Evolutionary conservation across 2,888 invertebrate species (phyloP).

Genomic region (Philaethria dido): DNA sequence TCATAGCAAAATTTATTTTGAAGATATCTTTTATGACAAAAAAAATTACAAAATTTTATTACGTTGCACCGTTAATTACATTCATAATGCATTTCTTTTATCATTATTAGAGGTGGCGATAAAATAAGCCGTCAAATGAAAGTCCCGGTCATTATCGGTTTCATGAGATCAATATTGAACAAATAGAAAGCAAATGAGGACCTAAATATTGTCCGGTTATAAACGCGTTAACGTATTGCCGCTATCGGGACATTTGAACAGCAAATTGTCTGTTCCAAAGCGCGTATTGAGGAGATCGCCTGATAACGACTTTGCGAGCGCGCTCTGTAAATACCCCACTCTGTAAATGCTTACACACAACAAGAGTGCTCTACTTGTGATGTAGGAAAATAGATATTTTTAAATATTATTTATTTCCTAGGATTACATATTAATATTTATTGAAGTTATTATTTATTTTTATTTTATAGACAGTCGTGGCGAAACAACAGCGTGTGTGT

Average conservation of each 20-base stretch:
- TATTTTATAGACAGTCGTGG: too few relatives aligned
- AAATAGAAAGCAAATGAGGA: conserved; percentile 36
- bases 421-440: too few relatives aligned
- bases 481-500: too few relatives aligned
- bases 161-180: conserved; percentile 7
- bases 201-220: conserved; percentile 39
- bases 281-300: conserved; percentile 46
- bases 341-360: conserved; percentile 47
- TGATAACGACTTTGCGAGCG: conserved; percentile 46
- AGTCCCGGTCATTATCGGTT: neutral
- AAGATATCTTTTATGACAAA: too few relatives aligned
- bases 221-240: conserved; percentile 42
- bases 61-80: neutral
- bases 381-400: neutral
- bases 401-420: too few relatives aligned
- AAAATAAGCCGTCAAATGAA: conserved; percentile 3
- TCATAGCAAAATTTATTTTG: too few relatives aligned
- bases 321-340: conserved; percentile 47
- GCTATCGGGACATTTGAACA: conserved; percentile 50
- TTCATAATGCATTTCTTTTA: conserved; percentile 1
- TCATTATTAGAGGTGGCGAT: neutral
- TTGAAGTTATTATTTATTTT: too few relatives aligned
- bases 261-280: conserved; percentile 50
- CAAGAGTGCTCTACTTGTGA: conserved; percentile 24
- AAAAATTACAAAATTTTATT: too few relatives aligned